These are phyloP conservation scores for Pseudomyrmex pallidus DNA, from an alignment of 1,140 invertebrate genomes.

Conservation along the genomic window DNA sequence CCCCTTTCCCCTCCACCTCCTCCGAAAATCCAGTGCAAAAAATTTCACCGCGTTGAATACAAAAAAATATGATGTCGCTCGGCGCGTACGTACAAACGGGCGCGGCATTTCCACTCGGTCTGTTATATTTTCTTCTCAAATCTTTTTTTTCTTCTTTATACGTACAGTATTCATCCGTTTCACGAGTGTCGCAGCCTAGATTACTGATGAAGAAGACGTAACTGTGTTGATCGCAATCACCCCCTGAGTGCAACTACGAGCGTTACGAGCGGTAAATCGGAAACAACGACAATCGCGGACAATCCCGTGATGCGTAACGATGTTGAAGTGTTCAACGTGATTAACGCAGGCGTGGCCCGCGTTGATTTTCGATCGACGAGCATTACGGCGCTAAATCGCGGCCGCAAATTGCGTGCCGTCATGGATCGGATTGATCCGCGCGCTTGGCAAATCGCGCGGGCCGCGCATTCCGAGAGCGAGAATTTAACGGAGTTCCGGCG, in stretches of 20 bases:
- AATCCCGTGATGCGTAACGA: slow-evolving; percentile 41
- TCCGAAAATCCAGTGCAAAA: neutral
- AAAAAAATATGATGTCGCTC: slow-evolving; percentile 16
- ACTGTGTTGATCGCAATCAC: neutral
- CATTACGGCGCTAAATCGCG: slow-evolving; percentile 34
- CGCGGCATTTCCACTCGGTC: neutral
- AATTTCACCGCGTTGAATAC: slow-evolving; percentile 30
- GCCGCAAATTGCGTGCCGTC: slow-evolving; percentile 31
- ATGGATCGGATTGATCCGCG: slow-evolving; percentile 34
- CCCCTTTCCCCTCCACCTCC: neutral
- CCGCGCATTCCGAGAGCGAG: neutral
- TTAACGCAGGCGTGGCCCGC: slow-evolving; percentile 36
- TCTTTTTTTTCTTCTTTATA: neutral
- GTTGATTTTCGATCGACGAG: slow-evolving; percentile 40
- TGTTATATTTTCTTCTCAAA: neutral
- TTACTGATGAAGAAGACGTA: neutral
- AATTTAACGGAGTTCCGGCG: slow-evolving; percentile 3
- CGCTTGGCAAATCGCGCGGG: slow-evolving; percentile 16
- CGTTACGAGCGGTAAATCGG: slow-evolving; percentile 17
- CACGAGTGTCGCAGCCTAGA: neutral
- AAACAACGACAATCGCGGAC: slow-evolving; percentile 4
- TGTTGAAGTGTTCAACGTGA: slow-evolving; percentile 47
- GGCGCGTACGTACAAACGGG: neutral
- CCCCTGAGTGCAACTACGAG: neutral
- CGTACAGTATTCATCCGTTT: neutral